Percentiles rank a stretch among this genome's conserved stretches.
Evolutionary conservation across 2,888 invertebrate species (phyloP).

Genomic region (Melipona bicolor): DNA sequence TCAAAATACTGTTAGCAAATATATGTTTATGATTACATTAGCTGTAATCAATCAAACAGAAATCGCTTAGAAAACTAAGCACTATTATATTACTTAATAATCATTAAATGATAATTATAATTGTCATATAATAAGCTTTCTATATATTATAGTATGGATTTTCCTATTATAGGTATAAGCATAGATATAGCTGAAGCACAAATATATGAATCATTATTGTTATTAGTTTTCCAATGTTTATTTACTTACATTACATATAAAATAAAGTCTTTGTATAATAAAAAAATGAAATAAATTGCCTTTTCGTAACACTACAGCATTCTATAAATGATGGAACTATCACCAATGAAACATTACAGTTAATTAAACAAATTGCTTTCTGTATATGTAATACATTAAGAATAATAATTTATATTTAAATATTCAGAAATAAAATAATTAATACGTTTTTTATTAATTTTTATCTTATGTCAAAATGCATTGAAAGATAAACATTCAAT

Average conservation of each 20-base stretch:
- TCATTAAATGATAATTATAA: neutral
- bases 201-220: neutral
- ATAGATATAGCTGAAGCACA: neutral
- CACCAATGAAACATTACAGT: conserved; percentile 3
- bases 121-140: neutral
- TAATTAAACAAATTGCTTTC: conserved; percentile 25
- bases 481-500: conserved; percentile 24
- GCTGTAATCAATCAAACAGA: too few species aligned
- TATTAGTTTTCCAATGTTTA: conserved; percentile 36
- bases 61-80: too few species aligned
- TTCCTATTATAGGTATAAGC: neutral
- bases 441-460: neutral
- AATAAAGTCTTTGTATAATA: conserved; percentile 37
- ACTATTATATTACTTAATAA: neutral
- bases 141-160: neutral
- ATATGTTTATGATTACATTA: too few species aligned
- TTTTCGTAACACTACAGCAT: conserved; percentile 23
- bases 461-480: conserved; percentile 7
- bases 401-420: conserved; percentile 21
- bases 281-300: conserved; percentile 50
- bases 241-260: conserved; percentile 43
- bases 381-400: conserved; percentile 23
- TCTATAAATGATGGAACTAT: neutral
- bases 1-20: too few species aligned
- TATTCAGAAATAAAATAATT: conserved; percentile 11